phyloP scores from a whole-genome alignment of 2,797 vertebrate genomes.

The Bothrops alternatus region DNA sequence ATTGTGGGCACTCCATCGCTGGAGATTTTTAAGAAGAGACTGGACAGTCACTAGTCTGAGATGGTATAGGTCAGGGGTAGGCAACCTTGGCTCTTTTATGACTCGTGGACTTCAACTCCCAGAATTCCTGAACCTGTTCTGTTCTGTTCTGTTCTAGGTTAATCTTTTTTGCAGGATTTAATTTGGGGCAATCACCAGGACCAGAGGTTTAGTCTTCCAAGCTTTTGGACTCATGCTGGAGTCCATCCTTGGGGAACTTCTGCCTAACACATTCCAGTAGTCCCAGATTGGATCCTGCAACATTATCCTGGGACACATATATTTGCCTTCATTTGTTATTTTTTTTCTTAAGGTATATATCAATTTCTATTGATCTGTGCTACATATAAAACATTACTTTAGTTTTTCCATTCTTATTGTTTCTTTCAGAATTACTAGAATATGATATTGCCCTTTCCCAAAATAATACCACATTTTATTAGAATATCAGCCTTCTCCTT shows the following conservation, averaged over 20 bases:
- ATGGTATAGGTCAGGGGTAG: too few relatives aligned
- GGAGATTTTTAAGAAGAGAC: too few relatives aligned
- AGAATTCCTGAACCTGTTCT: too few relatives aligned
- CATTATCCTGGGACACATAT: not conserved
- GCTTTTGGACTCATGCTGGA: not conserved
- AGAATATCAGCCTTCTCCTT: constrained; percentile 18
- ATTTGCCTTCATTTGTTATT: not conserved
- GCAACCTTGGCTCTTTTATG: too few relatives aligned
- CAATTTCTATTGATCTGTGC: not conserved
- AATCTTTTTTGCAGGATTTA: not conserved
- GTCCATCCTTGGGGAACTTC: not conserved
- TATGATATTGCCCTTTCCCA: constrained; percentile 16
- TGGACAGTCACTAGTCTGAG: too few relatives aligned
- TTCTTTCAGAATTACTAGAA: constrained; percentile 18
- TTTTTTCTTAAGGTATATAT: not conserved
- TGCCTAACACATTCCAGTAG: not conserved
- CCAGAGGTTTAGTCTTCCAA: not conserved
- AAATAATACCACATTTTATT: not conserved
- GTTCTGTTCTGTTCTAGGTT: not conserved
- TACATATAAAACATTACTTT: not conserved
- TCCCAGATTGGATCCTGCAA: not conserved
- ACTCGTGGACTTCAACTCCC: too few relatives aligned
- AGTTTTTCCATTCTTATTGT: constrained; percentile 10
- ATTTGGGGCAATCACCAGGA: not conserved
- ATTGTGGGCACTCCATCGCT: too few relatives aligned